Evolutionary conservation across 2,113 vertebrate genomes (phyloP).

Genomic region (Ammodramus savannarum): DNA sequence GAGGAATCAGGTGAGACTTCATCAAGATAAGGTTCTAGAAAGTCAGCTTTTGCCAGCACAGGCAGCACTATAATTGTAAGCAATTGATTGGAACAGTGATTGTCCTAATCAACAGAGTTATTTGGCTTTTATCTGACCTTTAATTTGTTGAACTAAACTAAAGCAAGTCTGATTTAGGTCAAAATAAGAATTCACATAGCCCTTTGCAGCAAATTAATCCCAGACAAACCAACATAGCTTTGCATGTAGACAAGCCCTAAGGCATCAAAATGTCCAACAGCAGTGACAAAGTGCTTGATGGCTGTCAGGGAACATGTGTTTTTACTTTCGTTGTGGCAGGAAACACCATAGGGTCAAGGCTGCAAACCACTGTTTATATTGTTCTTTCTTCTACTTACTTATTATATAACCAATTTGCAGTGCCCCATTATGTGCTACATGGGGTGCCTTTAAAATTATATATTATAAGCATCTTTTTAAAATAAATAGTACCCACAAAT

Average conservation of each 20-base stretch:
- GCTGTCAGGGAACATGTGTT: slow-evolving; percentile 50
- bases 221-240: slow-evolving; percentile 4
- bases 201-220: slow-evolving; percentile 37
- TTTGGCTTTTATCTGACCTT: slow-evolving; percentile 11
- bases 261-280: slow-evolving; percentile 22
- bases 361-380: slow-evolving; percentile 53
- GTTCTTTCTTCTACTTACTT: slow-evolving; percentile 44
- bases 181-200: slow-evolving; percentile 27
- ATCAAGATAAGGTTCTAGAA: slow-evolving; percentile 19
- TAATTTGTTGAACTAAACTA: slow-evolving; percentile 32
- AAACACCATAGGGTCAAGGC: slow-evolving; percentile 49
- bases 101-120: slow-evolving; percentile 23
- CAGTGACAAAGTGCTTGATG: slow-evolving; percentile 47
- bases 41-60: background rate
- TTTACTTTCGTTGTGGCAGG: slow-evolving; percentile 60
- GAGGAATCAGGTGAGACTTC: background rate
- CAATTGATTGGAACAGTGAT: slow-evolving; percentile 18
- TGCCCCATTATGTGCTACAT: background rate
- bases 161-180: slow-evolving; percentile 29
- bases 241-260: slow-evolving; percentile 24
- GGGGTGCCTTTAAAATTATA: slow-evolving; percentile 17
- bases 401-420: slow-evolving; percentile 31
- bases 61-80: background rate
- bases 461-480: background rate
- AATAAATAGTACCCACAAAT: background rate